Percentiles rank a stretch among this genome's conserved stretches.
These are phyloP conservation scores for Ctenodactylus gundi DNA, from an alignment of 2,113 vertebrate species.

Conservation along the genomic window DNA sequence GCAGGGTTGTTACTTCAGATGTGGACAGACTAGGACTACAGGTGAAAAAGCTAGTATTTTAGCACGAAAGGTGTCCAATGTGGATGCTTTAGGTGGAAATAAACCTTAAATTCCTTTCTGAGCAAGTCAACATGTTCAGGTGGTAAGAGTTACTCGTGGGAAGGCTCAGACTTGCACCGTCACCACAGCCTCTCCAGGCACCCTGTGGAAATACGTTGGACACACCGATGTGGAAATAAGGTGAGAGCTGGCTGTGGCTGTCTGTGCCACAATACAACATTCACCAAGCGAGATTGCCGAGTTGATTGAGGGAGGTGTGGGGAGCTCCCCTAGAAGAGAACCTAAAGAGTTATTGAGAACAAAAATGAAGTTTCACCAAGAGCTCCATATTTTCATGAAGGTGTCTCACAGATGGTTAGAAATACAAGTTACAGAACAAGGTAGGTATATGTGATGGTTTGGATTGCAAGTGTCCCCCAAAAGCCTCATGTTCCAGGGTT, in stretches of 20 bases:
- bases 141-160: slow-evolving; percentile 94
- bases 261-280: background rate
- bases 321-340: too few species aligned
- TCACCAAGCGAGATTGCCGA: background rate
- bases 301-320: too few species aligned
- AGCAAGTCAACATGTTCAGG: slow-evolving; percentile 95
- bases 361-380: background rate
- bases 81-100: slow-evolving; percentile 89
- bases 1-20: slow-evolving; percentile 94
- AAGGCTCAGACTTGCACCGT: slow-evolving; percentile 96
- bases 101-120: slow-evolving; percentile 94
- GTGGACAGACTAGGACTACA: slow-evolving; percentile 95
- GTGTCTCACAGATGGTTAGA: background rate
- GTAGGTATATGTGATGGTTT: too few species aligned
- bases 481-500: too few species aligned
- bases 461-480: too few species aligned
- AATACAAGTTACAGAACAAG: background rate
- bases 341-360: background rate
- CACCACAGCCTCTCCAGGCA: slow-evolving; percentile 93
- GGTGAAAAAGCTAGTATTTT: slow-evolving; percentile 95
- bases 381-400: background rate
- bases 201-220: slow-evolving; percentile 96
- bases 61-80: slow-evolving; percentile 95
- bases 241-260: background rate
- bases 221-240: slow-evolving; percentile 94